Base-by-base conservation (phyloP, 2,113 vertebrate genomes). In the Blennius ocellaris region DNA sequence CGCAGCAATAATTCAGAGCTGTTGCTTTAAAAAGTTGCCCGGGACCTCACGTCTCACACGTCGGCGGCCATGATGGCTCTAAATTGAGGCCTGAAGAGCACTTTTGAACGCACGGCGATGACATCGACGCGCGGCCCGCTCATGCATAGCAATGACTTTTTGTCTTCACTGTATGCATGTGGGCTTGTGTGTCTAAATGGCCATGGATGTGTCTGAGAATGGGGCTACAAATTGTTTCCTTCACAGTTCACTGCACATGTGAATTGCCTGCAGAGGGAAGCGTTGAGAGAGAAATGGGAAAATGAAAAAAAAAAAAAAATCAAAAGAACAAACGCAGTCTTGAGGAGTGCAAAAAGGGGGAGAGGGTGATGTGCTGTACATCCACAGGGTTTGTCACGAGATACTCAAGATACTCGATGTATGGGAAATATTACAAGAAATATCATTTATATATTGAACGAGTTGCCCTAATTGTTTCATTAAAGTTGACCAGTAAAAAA, bases 231-330 rank as follows among this genome's bases (percentile, higher is more conserved):
- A 73, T 90, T 54, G 84, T 83, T 78, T 61, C 87, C 67, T 85
- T 92, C 87, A 91, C 92, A 90, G 86, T 83, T 89, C 87, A 83
- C 65, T 84, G 93, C 88, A 81, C 88, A 84, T 74, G 85, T 73
- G 86, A 83, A 90, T 88, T 90, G 89, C 91, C 87, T 86, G 81
- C 78, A 88, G 86, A 82, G 81, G 89, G 73, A 85, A 84, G 81
- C 51, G 43, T 69, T 73, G 80, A 76, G 76, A 87, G 80, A 67
- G 74, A 91, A 91, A 90, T 79, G 82, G 81, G 69, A 65, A 88
- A 85, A 88, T 48, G 50, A 78, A 59, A 81, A 86, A 65, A 88
- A 85, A 88, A 45, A 47, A 78, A 59, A 81, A 86, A 76, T 62
- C 69, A 76, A 81, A 80, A 60, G 58, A 66, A 61, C 65, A 71